Evolutionary conservation across 1,140 invertebrate species (phyloP), one percentile per base, ranked within the genome.

Genomic region (Sarcophaga bullata): DNA sequence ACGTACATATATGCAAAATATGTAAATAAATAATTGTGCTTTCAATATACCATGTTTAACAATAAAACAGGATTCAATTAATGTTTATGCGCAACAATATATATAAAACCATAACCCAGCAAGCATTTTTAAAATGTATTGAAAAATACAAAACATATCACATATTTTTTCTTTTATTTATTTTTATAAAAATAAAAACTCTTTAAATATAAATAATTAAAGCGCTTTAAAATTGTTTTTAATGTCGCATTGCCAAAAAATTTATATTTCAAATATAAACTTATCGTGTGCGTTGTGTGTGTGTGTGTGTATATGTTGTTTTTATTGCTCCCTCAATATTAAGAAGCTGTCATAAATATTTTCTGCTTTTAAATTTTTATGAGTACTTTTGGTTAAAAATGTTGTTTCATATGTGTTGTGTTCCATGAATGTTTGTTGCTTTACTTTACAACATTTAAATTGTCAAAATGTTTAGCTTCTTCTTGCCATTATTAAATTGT

Each of bases 61-160:
- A 58, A 58, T 15, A n/a, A 58, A 58, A 58, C 54, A 58, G 54
- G 10, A 58, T 58, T 58, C 54, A 58, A 58, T 58, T 58, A 58
- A n/a, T 58, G 54, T 58, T 58, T 58, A 58, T 58, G 15, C 25
- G 4, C 25, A 37, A 37, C 25, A 37, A 37, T 37, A 37, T 37
- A 37, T 37, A 4, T 37, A 37, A 2, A 37, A 37, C 25, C 1
- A 37, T 37, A 37, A 37, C 25, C 25, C 25, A 37, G 25, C 25
- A 37, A 37, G 4, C 25, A 37, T 37, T 37, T 37, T 37, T 37
- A 37, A 37, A 37, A 37, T 37, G 25, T 37, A 37, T 37, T 37
- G 25, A 37, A 4, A 37, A 37, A 37, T 37, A 37, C 25, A 37
- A 37, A 37, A 37, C 1, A 37, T 37, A 37, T 37, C 25, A 37